Conservation (phyloP, 2,797 vertebrate species). For the Trachurus trachurus region DNA sequence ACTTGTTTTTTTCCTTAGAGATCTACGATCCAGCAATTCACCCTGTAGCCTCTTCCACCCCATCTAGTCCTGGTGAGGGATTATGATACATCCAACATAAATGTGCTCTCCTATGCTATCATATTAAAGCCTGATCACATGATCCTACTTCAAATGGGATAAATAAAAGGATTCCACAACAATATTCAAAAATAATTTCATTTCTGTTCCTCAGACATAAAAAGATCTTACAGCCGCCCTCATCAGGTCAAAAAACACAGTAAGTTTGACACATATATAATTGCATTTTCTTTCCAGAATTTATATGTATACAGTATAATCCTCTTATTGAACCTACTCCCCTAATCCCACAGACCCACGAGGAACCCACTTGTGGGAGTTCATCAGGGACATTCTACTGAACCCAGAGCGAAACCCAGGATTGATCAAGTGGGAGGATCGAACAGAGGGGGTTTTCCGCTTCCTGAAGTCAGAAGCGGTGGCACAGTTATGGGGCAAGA, state of each 20-base stretch:
- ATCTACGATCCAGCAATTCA: constrained; percentile 75
- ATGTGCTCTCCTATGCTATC: neutral
- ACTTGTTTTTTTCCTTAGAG: constrained; percentile 63
- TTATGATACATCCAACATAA: neutral
- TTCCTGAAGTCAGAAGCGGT: constrained; percentile 98
- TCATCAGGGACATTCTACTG: constrained; percentile 97
- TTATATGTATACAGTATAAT: neutral
- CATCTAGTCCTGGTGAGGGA: constrained; percentile 81
- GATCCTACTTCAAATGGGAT: neutral
- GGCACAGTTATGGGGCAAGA: constrained; percentile 98
- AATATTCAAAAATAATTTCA: neutral
- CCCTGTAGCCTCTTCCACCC: constrained; percentile 69
- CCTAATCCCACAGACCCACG: constrained; percentile 86
- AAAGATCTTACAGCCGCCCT: constrained; percentile 87
- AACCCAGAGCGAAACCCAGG: constrained; percentile 96
- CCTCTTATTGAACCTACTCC: neutral
- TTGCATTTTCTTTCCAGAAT: neutral
- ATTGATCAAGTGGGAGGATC: constrained; percentile 98
- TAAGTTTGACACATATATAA: constrained; percentile 80
- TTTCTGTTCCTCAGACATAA: constrained; percentile 83
- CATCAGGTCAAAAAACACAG: constrained; percentile 94
- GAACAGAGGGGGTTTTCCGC: constrained; percentile 94
- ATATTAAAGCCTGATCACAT: neutral
- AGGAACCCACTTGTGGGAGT: constrained; percentile 98
- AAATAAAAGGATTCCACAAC: neutral